These are phyloP conservation scores for Hapalemur alaotrensis DNA, from an alignment of 2,797 vertebrate species.

Conservation along the genomic window DNA sequence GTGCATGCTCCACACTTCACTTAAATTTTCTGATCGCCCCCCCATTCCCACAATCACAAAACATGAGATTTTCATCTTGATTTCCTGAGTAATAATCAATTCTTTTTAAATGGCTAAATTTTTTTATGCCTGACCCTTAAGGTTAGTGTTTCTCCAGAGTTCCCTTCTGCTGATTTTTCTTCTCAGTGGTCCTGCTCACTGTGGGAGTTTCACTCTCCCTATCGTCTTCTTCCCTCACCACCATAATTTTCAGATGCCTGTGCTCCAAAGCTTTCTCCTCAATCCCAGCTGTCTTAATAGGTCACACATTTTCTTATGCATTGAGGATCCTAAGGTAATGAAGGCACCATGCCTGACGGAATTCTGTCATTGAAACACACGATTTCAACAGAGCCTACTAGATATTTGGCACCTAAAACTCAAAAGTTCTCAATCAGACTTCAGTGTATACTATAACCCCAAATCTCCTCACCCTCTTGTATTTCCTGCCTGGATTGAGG, in stretches of 20 bases:
- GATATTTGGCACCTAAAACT: neutral
- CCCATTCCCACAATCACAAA: neutral
- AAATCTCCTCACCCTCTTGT: accelerated
- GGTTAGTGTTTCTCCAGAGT: neutral
- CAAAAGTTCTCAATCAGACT: neutral
- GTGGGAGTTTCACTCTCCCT: neutral
- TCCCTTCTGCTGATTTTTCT: neutral
- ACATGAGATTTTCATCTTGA: neutral
- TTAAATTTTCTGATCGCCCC: neutral
- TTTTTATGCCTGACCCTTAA: neutral
- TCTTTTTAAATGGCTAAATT: neutral
- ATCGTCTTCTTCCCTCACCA: neutral
- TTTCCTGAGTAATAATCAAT: neutral
- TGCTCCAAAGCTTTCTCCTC: neutral
- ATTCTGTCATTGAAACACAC: neutral
- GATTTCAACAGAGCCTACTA: neutral
- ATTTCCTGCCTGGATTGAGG: neutral
- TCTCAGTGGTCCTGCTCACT: accelerated
- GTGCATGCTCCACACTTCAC: accelerated
- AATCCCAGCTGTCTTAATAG: neutral
- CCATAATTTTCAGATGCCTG: neutral
- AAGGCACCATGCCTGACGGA: neutral
- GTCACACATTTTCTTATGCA: neutral
- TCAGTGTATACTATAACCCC: neutral
- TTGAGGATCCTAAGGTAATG: neutral